A percentile compares a stretch with the other conserved stretches of the same genome.
Conservation (phyloP, 2,888 invertebrate genomes). For the Drosophila kokeensis region DNA sequence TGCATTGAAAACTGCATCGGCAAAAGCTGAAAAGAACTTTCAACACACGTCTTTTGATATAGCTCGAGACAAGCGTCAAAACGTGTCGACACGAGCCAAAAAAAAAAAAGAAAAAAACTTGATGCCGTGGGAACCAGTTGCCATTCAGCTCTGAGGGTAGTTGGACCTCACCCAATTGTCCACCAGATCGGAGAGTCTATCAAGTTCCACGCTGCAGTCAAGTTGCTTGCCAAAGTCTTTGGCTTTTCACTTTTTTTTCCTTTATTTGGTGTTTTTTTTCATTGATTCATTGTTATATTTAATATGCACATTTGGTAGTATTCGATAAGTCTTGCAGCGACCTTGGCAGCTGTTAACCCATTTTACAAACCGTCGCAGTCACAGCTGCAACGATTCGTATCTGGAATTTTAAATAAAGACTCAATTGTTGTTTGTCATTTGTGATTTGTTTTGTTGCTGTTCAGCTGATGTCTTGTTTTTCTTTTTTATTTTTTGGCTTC, state of each 20-base stretch:
- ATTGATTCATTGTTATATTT: slow-evolving; percentile 21
- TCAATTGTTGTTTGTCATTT: slow-evolving; percentile 25
- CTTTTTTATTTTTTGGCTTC: background rate
- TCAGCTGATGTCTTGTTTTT: slow-evolving; percentile 1
- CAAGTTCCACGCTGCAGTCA: slow-evolving; percentile 19
- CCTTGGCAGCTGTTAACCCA: slow-evolving; percentile 70
- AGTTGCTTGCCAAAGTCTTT: slow-evolving; percentile 64
- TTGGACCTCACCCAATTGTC: slow-evolving; percentile 13
- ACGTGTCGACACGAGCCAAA: slow-evolving; percentile 5
- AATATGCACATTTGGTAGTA: slow-evolving; percentile 33
- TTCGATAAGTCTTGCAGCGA: slow-evolving; percentile 46
- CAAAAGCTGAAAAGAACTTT: slow-evolving; percentile 40
- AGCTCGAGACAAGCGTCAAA: background rate
- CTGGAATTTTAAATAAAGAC: slow-evolving; percentile 68
- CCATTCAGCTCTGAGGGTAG: background rate
- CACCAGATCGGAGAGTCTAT: background rate
- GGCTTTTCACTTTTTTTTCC: slow-evolving; percentile 31
- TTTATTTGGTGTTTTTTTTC: slow-evolving; percentile 5
- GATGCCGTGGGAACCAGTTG: slow-evolving; percentile 38
- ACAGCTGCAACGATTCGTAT: slow-evolving; percentile 68
- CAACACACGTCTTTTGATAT: slow-evolving; percentile 24
- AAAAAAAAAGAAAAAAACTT: background rate
- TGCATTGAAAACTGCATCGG: slow-evolving; percentile 33
- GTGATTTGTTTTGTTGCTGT: slow-evolving; percentile 1
- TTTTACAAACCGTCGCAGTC: slow-evolving; percentile 42